Base-by-base conservation (phyloP, 2,797 vertebrate species). In the Cossypha heuglini region DNA sequence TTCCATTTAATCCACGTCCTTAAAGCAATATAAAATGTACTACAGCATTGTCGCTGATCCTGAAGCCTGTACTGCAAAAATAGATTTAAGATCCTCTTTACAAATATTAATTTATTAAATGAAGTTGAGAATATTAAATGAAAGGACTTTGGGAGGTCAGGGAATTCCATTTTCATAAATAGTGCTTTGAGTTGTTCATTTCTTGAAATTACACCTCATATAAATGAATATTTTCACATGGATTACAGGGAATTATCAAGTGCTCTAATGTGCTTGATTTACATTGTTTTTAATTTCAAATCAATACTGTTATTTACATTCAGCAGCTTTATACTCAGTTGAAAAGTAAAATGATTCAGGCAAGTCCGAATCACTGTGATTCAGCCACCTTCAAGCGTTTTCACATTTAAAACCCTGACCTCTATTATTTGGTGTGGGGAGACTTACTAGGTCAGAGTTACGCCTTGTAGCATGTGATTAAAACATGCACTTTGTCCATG, bases 391-490 rank as follows among this genome's bases (percentile, higher is more conserved):
- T 74, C 52, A 71, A 80, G 71, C 0, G 7, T 61, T 84, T 45
- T 69, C 71, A 76, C 63, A 59, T 71, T 87, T 92, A 76, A 89
- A 95, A 82, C 72, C 49, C 81, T 72, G 37, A 75, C 86, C 84
- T 86, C 55, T 67, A 8, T 71, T 87, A 67, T 58, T 71, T 85
- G 83, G 63, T 2, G 0, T 6, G 37, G 55, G 13, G 77, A 84
- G 20, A 63, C 73, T 86, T 38, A 89, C 62, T 93, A 40, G 94
- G 94, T 93, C 92, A 95, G 92, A 96, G 90, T 92, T 80, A 76
- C 0, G 59, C 63, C 48, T 85, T 69, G 71, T 67, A 82, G 55
- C 81, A 37, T 71, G 80, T 18, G 67, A 96, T 89, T 94, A 87
- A 80, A 93, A 57, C 79, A 31, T 3, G 62, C 69, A 72, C 85